phyloP scores from a whole-genome alignment of 2,888 invertebrate species.

The Morpho helenor region DNA sequence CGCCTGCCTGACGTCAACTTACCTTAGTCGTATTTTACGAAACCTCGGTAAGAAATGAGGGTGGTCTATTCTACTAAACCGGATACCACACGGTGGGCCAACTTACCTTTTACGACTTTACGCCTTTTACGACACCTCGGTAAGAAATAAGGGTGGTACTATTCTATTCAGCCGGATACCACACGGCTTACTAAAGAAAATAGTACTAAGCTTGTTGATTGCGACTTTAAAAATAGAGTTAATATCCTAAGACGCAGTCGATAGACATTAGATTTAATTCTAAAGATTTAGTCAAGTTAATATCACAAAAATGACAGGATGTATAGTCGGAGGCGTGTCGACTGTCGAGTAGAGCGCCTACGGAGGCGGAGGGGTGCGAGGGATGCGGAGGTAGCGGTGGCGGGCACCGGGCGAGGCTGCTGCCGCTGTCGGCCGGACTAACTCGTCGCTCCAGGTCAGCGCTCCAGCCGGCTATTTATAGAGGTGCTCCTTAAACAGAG shows the following conservation, averaged over 20 bases:
- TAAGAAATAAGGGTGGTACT: no score
- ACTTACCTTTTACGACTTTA: no score
- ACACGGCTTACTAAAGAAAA: background rate
- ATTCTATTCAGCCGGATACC: no score
- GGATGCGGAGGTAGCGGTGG: constrained; percentile 29
- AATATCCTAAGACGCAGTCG: background rate
- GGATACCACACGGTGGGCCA: no score
- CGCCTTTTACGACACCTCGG: no score
- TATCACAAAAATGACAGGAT: constrained; percentile 70
- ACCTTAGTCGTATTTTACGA: no score
- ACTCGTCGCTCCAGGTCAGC: constrained; percentile 79
- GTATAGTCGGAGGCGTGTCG: constrained; percentile 66
- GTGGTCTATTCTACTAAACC: no score
- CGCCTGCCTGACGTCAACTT: no score
- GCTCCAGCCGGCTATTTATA: constrained; percentile 79
- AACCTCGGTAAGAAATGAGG: no score
- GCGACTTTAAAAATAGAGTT: no score
- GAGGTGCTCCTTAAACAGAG: constrained; percentile 79
- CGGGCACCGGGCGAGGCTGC: constrained; percentile 51
- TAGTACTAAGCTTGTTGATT: no score
- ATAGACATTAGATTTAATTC: constrained; percentile 27
- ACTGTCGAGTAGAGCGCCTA: constrained; percentile 40
- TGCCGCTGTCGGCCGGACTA: constrained; percentile 76
- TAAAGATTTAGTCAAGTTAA: constrained; percentile 60
- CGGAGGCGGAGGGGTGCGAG: constrained; percentile 29